phyloP scores from a whole-genome alignment of 2,888 invertebrate species.

The Meiosimyza platycephala region DNA sequence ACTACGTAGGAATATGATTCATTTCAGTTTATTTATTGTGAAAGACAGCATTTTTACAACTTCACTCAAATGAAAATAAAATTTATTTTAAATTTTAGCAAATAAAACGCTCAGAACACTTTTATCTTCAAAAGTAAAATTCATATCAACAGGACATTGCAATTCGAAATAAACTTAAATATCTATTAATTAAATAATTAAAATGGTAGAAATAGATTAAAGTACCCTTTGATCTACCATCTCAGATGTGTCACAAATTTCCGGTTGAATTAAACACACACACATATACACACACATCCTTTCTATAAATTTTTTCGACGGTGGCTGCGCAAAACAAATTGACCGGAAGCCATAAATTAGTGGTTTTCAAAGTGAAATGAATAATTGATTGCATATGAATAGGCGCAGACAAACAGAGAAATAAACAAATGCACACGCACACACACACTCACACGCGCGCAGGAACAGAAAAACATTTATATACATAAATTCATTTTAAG shows the following conservation, averaged over 20 bases:
- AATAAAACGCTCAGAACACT: too few species aligned
- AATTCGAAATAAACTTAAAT: too few species aligned
- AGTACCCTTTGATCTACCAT: background rate
- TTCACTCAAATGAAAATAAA: too few species aligned
- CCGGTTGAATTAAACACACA: background rate
- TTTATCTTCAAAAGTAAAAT: too few species aligned
- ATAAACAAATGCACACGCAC: background rate
- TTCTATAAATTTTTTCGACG: background rate
- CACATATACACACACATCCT: background rate
- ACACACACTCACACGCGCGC: background rate
- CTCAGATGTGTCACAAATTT: background rate
- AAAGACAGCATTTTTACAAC: too few species aligned
- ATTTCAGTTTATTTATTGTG: too few species aligned
- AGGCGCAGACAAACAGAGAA: slow-evolving; percentile 18
- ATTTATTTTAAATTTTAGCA: too few species aligned
- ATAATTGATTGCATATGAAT: slow-evolving; percentile 29
- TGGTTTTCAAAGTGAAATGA: slow-evolving; percentile 6
- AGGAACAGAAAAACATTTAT: background rate
- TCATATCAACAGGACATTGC: too few species aligned
- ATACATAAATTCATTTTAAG: background rate
- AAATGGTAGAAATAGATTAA: too few species aligned
- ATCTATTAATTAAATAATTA: too few species aligned
- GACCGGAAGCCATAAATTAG: slow-evolving; percentile 31
- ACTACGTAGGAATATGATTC: too few species aligned
- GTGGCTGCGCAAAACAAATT: slow-evolving; percentile 9